Base-by-base conservation (phyloP, 2,797 vertebrate genomes). In the Benthosema pterotum region DNA sequence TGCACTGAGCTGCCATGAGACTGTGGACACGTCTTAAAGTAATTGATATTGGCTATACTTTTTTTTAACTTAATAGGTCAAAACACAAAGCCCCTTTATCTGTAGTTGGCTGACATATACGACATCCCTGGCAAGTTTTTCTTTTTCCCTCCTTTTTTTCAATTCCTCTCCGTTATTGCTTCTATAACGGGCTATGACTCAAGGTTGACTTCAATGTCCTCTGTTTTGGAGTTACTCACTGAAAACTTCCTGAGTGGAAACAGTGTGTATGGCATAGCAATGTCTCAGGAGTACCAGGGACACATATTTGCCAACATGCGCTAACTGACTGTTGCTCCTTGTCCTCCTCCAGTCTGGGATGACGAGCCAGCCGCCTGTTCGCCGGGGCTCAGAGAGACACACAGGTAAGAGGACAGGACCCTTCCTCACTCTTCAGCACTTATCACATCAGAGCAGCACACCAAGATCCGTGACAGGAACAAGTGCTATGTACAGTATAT, bases 321-420 rank as follows among this genome's bases (percentile, higher is more conserved):
- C 46, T 38, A 38, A 38, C 32, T 81, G 53, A 78, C 12, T 54
- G 32, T 74, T 80, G 74, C 47, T n/a, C 12, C 82, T 69, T 85
- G 60, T 69, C 62, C 52, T 58, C 69, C 32, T 67, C 43, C 71
- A 93, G 92, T 56, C 74, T 57, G 83, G 58, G 15, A 72, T 52
- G 60, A 46, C 61, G 19, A 87, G 15, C 42, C 73, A 85, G 56
- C 84, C 72, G 5, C 93, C 92, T 1, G 65, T 57, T 38, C 89
- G 92, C 43, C 74, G 8, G 56, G 38, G 28, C 61, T 63, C 32
- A 14, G 61, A 48, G 48, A 80, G 78, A 52, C 46, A 42, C n/a
- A 4, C 86, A 89, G 92, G 93, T 93, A 90, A 86, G 88, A 72
- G 4, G 22, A 50, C 12, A 11, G 28, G 17, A 32, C 3, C 22